Evolutionary conservation across 2,797 vertebrate genomes (phyloP).

Genomic region (Lateolabrax maculatus): DNA sequence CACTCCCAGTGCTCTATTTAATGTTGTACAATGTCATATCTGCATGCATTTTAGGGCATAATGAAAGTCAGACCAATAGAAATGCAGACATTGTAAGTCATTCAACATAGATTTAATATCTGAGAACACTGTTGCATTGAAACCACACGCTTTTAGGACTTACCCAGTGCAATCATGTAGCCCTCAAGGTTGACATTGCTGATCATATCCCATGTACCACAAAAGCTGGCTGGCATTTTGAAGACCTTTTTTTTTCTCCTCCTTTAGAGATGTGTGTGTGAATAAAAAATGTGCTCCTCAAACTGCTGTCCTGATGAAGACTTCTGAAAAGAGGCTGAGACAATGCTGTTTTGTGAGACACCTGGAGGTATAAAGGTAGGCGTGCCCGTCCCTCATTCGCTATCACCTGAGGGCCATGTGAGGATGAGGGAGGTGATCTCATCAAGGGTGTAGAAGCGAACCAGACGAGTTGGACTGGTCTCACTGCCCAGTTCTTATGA

Average conservation of each 20-base stretch:
- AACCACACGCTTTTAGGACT: slow-evolving; percentile 34
- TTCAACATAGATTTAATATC: neutral
- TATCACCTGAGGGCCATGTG: slow-evolving; percentile 19
- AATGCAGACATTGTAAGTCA: neutral
- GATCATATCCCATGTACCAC: slow-evolving; percentile 90
- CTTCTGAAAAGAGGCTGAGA: neutral
- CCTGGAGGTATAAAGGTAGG: neutral
- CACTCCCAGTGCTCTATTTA: neutral
- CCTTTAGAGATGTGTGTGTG: neutral
- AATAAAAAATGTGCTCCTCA: neutral
- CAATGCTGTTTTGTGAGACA: slow-evolving; percentile 8
- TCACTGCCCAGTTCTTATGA: neutral
- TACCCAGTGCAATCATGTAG: slow-evolving; percentile 92
- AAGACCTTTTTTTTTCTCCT: neutral
- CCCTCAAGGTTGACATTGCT: slow-evolving; percentile 90
- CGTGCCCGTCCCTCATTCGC: slow-evolving; percentile 25
- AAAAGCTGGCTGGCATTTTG: slow-evolving; percentile 88
- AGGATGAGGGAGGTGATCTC: slow-evolving; percentile 24
- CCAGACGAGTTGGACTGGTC: slow-evolving; percentile 63
- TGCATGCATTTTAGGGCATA: neutral
- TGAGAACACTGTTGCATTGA: neutral
- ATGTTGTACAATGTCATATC: neutral
- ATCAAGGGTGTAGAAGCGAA: neutral
- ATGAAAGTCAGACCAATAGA: neutral
- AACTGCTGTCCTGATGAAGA: neutral